Evolutionary conservation across 2,113 vertebrate species (phyloP), one percentile per base, ranked within the genome.

Genomic region (Mohoua ochrocephala): DNA sequence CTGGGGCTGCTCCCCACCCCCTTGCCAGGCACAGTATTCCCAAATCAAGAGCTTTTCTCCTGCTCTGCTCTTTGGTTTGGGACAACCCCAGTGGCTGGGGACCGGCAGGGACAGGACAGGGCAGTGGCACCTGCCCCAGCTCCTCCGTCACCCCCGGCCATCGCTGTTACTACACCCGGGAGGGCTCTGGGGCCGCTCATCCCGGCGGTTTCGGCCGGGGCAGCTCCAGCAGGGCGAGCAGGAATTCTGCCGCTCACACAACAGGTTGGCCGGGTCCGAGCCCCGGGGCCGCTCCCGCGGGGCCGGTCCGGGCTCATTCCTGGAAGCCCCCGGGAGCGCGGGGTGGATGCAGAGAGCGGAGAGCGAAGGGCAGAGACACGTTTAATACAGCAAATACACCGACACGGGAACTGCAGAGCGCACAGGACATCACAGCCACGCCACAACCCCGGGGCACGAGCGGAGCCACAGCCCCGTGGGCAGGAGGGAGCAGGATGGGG

Each of bases 291-390:
- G 31, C 45, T 91, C 92, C 84, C 3, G 56, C 65, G 18, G 54
- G 35, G 79, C 92, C 20, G 37, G 93, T 80, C 54, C 0, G 20
- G 67, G 54, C 61, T 93, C 95, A 96, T 97, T 96, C 95, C 87
- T 91, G 37, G 53, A 28, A 79, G 15, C 54, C 64, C 74, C 74
- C 2, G 5, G 69, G n/a, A 5, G 4, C 4, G 24, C 31, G 27
- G 16, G 57, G 20, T 1, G 31, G 75, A 83, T 11, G 0, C 44
- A 80, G 56, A 94, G 47, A 45, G 11, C 61, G 9, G 5, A n/a
- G 78, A 37, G 22, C 1, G 54, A 47, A 31, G 63, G 47, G 41
- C 63, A 54, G 47, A 60, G 70, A 76, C 87, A 83, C 78, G 10
- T 90, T 90, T 90, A 90, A 90, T 83, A 9, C 30, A 61, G 45